Conservation (phyloP, 2,888 invertebrate genomes). For the Zele albiditarsus region DNA sequence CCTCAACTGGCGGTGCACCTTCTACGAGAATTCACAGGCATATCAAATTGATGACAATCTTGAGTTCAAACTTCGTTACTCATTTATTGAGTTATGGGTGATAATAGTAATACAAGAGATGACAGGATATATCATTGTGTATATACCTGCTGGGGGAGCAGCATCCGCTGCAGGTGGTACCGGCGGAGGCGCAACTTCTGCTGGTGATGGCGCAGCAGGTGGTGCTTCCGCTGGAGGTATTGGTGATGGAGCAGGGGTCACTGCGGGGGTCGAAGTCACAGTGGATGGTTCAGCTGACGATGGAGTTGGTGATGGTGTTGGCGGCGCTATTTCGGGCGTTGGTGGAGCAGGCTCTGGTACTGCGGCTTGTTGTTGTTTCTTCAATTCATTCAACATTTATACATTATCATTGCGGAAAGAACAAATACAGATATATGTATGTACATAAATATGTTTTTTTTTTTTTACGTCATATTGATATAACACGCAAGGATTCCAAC, state of each 20-base stretch:
- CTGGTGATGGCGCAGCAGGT: constrained; percentile 35
- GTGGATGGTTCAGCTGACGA: constrained; percentile 56
- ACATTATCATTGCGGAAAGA: neutral
- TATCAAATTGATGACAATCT: neutral
- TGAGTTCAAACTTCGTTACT: neutral
- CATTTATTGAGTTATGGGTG: constrained; percentile 54
- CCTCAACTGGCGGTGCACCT: constrained; percentile 54
- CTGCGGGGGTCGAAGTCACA: constrained; percentile 39
- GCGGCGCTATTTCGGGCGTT: constrained; percentile 51
- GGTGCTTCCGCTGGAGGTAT: constrained; percentile 61
- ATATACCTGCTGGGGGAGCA: constrained; percentile 38
- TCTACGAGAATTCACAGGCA: neutral
- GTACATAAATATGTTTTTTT: neutral
- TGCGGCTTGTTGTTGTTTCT: constrained; percentile 28
- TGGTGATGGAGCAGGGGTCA: constrained; percentile 49
- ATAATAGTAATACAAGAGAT: constrained; percentile 50
- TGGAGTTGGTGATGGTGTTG: constrained; percentile 57
- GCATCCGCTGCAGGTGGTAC: constrained; percentile 52
- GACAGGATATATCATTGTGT: constrained; percentile 52
- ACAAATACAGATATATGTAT: neutral
- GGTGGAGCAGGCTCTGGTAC: constrained; percentile 45
- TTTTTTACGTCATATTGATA: neutral
- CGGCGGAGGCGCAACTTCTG: constrained; percentile 47
- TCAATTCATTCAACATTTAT: constrained; percentile 7
- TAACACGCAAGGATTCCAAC: neutral